Percentiles rank a stretch among this genome's conserved stretches.
These are phyloP conservation scores for Brachionus sp. DNA, from an alignment of 1,140 invertebrate genomes.

Conservation along the genomic window DNA sequence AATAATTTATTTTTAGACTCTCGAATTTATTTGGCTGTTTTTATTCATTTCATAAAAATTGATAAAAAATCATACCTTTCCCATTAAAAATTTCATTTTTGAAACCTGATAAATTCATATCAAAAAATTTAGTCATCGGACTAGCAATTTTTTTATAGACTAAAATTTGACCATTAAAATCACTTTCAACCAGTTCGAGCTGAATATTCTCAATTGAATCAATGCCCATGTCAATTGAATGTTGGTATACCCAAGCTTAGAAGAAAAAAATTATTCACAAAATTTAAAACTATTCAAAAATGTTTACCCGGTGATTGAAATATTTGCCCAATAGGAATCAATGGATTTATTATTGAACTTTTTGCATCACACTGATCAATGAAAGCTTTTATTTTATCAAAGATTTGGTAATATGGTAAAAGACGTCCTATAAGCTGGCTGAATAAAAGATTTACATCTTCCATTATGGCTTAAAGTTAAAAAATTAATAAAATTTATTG, in stretches of 20 bases:
- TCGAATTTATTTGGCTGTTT: too few species aligned
- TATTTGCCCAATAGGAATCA: neutral
- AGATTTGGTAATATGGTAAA: constrained; percentile 53
- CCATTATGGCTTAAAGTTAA: neutral
- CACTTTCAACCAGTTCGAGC: neutral
- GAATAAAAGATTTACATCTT: constrained; percentile 47
- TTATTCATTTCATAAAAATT: too few species aligned
- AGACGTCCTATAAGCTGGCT: constrained; percentile 53
- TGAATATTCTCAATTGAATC: neutral
- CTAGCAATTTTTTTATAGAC: neutral
- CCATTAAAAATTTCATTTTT: constrained; percentile 41
- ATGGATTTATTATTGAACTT: neutral
- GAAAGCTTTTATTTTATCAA: constrained; percentile 52
- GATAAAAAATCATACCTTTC: constrained; percentile 32
- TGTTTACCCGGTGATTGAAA: neutral
- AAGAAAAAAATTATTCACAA: neutral
- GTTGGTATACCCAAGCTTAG: constrained; percentile 1
- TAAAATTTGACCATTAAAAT: constrained; percentile 42
- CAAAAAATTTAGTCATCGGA: constrained; percentile 5
- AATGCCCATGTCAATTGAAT: neutral
- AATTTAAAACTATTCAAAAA: neutral
- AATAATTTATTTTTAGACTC: too few species aligned
- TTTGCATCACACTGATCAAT: constrained; percentile 53
- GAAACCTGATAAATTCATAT: constrained; percentile 4
- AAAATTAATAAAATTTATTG: neutral